phyloP scores from a whole-genome alignment of 2,113 vertebrate species.

The Coturnix japonica region DNA sequence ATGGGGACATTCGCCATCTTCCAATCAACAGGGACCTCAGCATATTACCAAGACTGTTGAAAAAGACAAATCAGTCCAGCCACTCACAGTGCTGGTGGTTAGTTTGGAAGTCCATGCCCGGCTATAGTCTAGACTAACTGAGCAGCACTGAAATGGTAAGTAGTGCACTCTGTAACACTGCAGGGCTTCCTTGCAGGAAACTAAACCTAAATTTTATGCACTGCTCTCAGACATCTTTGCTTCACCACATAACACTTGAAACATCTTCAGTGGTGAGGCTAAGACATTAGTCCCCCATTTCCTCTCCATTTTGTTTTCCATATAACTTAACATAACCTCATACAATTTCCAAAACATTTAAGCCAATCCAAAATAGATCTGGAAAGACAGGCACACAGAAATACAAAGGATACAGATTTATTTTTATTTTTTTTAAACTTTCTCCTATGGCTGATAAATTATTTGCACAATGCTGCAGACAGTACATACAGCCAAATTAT shows the following conservation, averaged over 20 bases:
- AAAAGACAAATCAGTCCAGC: neutral
- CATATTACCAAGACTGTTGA: neutral
- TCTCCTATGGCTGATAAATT: neutral
- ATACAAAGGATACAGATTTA: neutral
- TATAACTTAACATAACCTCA: neutral
- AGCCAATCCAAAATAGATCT: neutral
- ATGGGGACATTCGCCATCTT: neutral
- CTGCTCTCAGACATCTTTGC: neutral
- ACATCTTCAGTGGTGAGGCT: neutral
- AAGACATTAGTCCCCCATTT: neutral
- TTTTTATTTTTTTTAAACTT: neutral
- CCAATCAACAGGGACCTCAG: no score
- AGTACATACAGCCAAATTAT: neutral
- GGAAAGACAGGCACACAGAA: neutral
- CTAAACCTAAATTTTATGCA: neutral
- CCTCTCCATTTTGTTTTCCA: neutral
- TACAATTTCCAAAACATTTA: neutral
- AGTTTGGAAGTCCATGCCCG: neutral
- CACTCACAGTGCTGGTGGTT: neutral
- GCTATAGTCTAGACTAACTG: neutral
- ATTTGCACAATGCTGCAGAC: neutral
- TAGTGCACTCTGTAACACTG: neutral
- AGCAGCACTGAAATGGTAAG: neutral
- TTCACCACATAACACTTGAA: neutral
- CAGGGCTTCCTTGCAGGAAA: neutral